Base-by-base conservation (phyloP, 23 tunicate species). In the Clavelina lepadiformis region DNA sequence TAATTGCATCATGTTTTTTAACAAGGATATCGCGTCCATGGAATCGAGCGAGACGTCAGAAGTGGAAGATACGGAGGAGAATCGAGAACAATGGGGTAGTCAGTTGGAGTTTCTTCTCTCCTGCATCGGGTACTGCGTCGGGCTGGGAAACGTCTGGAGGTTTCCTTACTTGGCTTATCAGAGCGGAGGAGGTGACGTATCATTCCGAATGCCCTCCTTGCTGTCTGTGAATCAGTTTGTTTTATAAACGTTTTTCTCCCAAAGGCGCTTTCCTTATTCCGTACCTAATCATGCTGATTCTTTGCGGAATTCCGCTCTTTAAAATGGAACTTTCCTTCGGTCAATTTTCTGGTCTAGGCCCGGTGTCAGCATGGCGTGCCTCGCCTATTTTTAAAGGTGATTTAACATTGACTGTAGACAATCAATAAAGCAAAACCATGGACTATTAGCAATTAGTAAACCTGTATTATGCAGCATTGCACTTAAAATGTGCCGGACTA, bases 81-180 rank as follows among this genome's bases (percentile, higher is more conserved):
- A n/a, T n/a, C 46, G 95, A 0, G 95, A 78, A 38, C 47, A 78
- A 54, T 92, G 98, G 98, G 98, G 98, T 63, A 78, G 86, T 38
- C 81, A 92, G 68, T 5, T 83, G 2, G 98, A 92, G 68, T 92
- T 92, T 55, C 93, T 92, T 0, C 78, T 92, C 7, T 92, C 98
- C 8, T 92, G 98, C 73, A 92, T 92, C 45, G 98, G 98, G 2
- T 92, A 92, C 45, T 92, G 98, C 35, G 98, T 92, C 25, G 98
- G 98, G 1, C 61, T 92, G 8, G 98, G 98, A 51, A 92, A 92
- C 34, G 98, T 92, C 1, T 92, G 98, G 98, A 67, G 98, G 33
- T 92, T 92, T 59, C 98, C 98, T 11, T 92, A 92, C 35, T 65
- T 92, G 41, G 91, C 92, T 33, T 92, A 92, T 63, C 52, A 89